Base-by-base conservation (phyloP, 2,888 invertebrate genomes). In the Epirrhoe tristata region DNA sequence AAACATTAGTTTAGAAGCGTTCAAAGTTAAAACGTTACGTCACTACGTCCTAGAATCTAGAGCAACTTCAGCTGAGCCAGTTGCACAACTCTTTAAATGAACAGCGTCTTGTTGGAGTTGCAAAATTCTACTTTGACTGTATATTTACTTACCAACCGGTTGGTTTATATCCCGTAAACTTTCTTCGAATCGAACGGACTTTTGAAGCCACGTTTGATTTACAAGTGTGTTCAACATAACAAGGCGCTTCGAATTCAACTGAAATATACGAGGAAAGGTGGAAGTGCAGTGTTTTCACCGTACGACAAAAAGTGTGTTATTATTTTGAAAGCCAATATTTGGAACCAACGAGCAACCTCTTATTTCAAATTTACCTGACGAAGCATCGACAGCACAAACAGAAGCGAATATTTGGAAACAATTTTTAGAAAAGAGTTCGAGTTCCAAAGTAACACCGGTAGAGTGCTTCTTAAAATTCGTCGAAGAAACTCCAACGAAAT, bases 61-160 rank as follows among this genome's bases (percentile, higher is more conserved):
- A 79, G 74, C 76, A 86, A 86, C 81, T 85, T 84, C 68, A 72
- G 60, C 71, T 67, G 72, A 78, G 77, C 71, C 76, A 79, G 81
- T 83, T 82, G 78, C 74, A 77, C 77, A 80, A 83, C 81, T 86
- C 85, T 85, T 83, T 83, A 86, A 85, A 84, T 83, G 86, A 85
- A 82, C 84, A 83, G 76, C 81, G 76, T 75, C 81, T 81, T 80
- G 81, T 80, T 81, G 76, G 67, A 82, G 78, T 81, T 80, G 74
- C 77, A 75, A 76, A 79, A 81, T 79, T 81, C 74, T 74, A 74
- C 80, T 77, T 72, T 72, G 69, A 66, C 77, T 80, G 72, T 75
- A 74, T 83, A 78, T 84, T 83, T 83, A 83, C 82, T 81, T 76
- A 78, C 75, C 77, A 69, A 76, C 64, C 34, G 57, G 67, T 69